Evolutionary conservation across 2,888 invertebrate genomes (phyloP).

Genomic region (Drosophila suboccidentalis): DNA sequence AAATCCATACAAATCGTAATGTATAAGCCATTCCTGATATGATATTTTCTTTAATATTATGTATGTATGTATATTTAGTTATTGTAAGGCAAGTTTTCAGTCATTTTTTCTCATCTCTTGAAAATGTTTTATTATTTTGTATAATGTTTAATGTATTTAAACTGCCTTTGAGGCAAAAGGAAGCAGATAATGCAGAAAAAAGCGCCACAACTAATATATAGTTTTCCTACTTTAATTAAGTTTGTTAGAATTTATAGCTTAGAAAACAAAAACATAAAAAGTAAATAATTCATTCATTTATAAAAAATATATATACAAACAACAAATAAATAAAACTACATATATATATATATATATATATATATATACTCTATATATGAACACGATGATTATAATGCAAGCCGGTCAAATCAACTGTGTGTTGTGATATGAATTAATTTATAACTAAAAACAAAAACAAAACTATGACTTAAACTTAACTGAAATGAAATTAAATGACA

Average conservation of each 20-base stretch:
- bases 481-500: slow-evolving; percentile 24
- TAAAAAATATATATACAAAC: slow-evolving; percentile 33
- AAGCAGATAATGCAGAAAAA: slow-evolving; percentile 33
- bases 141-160: slow-evolving; percentile 32
- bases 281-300: slow-evolving; percentile 61
- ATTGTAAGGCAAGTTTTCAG: slow-evolving; percentile 24
- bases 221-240: slow-evolving; percentile 75
- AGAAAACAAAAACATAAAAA: slow-evolving; percentile 43
- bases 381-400: slow-evolving; percentile 50
- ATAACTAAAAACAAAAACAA: slow-evolving; percentile 45
- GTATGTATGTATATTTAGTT: slow-evolving; percentile 18
- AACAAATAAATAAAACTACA: slow-evolving; percentile 28
- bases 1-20: slow-evolving; percentile 52
- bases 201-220: slow-evolving; percentile 75
- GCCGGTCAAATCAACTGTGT: slow-evolving; percentile 78
- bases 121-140: slow-evolving; percentile 16
- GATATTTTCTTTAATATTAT: slow-evolving; percentile 49
- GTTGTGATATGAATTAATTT: slow-evolving; percentile 81
- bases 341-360: slow-evolving; percentile 36
- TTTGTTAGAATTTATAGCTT: slow-evolving; percentile 77
- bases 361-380: slow-evolving; percentile 34
- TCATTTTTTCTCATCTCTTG: slow-evolving; percentile 19
- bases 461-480: slow-evolving; percentile 20
- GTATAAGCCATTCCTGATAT: slow-evolving; percentile 75
- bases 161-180: slow-evolving; percentile 69